These are phyloP conservation scores for Drosophila repleta DNA, from an alignment of 1,140 invertebrate genomes.

Conservation along the genomic window DNA sequence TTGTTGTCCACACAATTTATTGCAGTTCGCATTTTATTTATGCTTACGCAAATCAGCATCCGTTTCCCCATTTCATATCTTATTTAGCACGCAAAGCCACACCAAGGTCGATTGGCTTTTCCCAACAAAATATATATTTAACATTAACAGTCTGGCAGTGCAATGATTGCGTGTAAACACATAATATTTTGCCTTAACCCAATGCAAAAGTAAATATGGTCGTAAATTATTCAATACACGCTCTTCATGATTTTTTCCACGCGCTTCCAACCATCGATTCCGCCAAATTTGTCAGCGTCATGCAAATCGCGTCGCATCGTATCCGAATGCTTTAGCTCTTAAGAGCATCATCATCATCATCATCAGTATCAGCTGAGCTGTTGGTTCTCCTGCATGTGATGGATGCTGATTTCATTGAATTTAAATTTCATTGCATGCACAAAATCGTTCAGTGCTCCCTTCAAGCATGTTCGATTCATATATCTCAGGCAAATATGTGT, in stretches of 20 bases:
- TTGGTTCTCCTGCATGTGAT: constrained; percentile 11
- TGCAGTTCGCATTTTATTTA: constrained; percentile 55
- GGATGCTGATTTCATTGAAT: constrained; percentile 35
- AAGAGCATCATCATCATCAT: constrained; percentile 2
- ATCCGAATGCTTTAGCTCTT: constrained; percentile 5
- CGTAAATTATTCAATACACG: constrained; percentile 49
- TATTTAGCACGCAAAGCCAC: constrained; percentile 29
- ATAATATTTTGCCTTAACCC: constrained; percentile 29
- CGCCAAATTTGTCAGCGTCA: constrained; percentile 34
- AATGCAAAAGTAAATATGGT: constrained; percentile 9
- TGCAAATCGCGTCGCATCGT: constrained; percentile 24
- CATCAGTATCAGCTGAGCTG: background rate
- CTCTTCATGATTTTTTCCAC: constrained; percentile 12
- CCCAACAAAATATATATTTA: background rate
- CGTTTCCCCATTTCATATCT: constrained; percentile 36
- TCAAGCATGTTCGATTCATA: constrained; percentile 10
- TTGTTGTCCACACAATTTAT: constrained; percentile 38
- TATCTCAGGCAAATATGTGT: constrained; percentile 8
- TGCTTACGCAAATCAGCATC: constrained; percentile 33
- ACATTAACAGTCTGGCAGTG: constrained; percentile 37
- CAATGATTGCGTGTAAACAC: constrained; percentile 45
- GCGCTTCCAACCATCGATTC: background rate
- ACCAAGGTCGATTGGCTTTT: constrained; percentile 42
- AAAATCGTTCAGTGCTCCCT: background rate
- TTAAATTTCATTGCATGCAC: constrained; percentile 23